Evolutionary conservation across 2,888 invertebrate genomes (phyloP), one percentile per base, ranked within the genome.

Genomic region (Cotesia congregata): DNA sequence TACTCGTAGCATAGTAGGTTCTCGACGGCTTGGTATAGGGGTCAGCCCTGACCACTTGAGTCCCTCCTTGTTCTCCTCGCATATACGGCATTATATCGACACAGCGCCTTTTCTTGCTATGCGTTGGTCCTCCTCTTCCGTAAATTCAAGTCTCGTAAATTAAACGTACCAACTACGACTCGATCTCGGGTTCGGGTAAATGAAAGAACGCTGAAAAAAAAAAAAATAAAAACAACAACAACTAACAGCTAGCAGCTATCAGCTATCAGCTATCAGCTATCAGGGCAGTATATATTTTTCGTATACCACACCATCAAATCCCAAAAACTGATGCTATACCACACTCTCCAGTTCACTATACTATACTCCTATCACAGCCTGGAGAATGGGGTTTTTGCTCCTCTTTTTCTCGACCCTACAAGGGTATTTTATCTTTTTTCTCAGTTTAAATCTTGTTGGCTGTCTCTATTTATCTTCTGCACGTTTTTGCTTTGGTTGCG

Each of bases 401-500:
- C 15, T 64, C 20, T 64, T 20, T 20, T 20, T 64, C 17, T 60
- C 12, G 30, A 70, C 50, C 50, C 50, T 50, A 12, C 30, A 3
- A 30, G 30, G 30, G 39, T 40, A 64, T 20, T 64, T 64, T 38
- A 60, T 62, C 15, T 62, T 62, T 15, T 62, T 20, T 62, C 20
- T 62, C 62, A 17, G 7, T 65, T 38, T 67, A 67, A 50, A 73
- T 59, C 67, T 38, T 38, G 30, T 38, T 39, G 41, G 17, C 20
- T 72, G 73, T 67, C 67, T 73, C 59, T 73, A 67, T 73, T 15
- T 50, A 38, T 67, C 73, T 67, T 73, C 65, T 41, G 15, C 61
- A 7, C 60, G 40, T 40, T 65, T 39, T 40, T 41, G 17, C 20
- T 3, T 6, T 41, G 15, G 50, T 70, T 59, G 62, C 20, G 17